These are phyloP conservation scores for Proteles cristata DNA, from an alignment of 2,113 vertebrate genomes.

Conservation along the genomic window DNA sequence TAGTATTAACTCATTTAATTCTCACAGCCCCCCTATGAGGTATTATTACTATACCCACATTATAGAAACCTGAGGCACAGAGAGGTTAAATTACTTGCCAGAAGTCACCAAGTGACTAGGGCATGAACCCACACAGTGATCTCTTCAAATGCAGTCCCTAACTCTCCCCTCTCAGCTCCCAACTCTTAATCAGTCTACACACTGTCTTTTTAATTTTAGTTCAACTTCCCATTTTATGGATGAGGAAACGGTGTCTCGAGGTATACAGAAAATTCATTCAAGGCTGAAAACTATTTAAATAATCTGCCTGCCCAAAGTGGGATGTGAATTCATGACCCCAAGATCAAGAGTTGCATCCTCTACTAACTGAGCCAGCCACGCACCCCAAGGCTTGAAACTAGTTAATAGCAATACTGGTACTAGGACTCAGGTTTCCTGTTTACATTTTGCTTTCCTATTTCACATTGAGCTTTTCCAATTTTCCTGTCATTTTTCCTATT, in stretches of 20 bases:
- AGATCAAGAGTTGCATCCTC: neutral
- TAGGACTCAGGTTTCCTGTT: neutral
- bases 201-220: neutral
- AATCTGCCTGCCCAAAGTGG: neutral
- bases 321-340: neutral
- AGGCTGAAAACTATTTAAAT: neutral
- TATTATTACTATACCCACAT: neutral
- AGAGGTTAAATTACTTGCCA: slow-evolving; percentile 9
- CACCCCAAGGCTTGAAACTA: neutral
- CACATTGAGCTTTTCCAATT: neutral
- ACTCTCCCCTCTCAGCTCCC: neutral
- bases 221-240: neutral
- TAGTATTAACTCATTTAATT: slow-evolving; percentile 24
- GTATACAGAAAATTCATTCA: slow-evolving; percentile 19
- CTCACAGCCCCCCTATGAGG: neutral
- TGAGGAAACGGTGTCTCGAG: neutral
- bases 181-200: neutral
- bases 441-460: neutral
- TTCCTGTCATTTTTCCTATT: neutral
- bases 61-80: slow-evolving; percentile 3
- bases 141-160: neutral
- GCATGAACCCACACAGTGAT: neutral
- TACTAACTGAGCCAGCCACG: neutral
- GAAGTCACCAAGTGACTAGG: neutral
- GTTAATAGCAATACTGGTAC: neutral